Evolutionary conservation across 2,888 invertebrate genomes (phyloP), one percentile per base, ranked within the genome.

Genomic region (Orgyia antiqua): DNA sequence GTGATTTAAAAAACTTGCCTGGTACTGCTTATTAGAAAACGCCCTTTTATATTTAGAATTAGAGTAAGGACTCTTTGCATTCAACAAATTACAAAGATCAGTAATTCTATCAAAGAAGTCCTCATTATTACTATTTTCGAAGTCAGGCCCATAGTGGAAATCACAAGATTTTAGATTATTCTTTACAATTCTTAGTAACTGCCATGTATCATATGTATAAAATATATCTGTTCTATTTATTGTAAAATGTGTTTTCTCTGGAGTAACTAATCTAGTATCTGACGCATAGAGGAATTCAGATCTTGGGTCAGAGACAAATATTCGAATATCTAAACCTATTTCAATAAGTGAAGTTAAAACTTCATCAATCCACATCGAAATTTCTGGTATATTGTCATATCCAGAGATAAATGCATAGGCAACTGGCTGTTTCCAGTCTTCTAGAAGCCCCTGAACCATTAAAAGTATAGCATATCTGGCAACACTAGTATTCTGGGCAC

Each of bases 351-450:
- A 41, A 4, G 17, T 29, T 8, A 52, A 29, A 4, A 52, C 19
- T 36, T 53, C 42, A 38, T 58, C 48, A 13, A 58, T 55, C 58
- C 54, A 60, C 13, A 35, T 27, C 6, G 46, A 49, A 0, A 52
- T 48, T 7, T 49, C 44, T 6, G 45, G 40, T 21, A 34, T 44
- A 12, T 44, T 38, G 19, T 51, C 45, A 27, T 40, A 43, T 25
- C 51, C 49, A 1, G 56, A 48, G 21, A 57, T 39, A 5, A 58
- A 49, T 7, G 52, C 40, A 25, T 47, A 51, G 1, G 52, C 58
- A 13, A 60, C 30, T 0, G 53, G 52, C 29, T 57, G 60, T 18
- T 27, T 36, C 60, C 58, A 58, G 25, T 52, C 42, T 9, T 42
- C 45, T 12, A 60, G 29, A 8, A 58, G 42, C 0, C 60, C 60